These are phyloP conservation scores for Pseudoips prasinana DNA, from an alignment of 2,888 invertebrate genomes.

Conservation along the genomic window DNA sequence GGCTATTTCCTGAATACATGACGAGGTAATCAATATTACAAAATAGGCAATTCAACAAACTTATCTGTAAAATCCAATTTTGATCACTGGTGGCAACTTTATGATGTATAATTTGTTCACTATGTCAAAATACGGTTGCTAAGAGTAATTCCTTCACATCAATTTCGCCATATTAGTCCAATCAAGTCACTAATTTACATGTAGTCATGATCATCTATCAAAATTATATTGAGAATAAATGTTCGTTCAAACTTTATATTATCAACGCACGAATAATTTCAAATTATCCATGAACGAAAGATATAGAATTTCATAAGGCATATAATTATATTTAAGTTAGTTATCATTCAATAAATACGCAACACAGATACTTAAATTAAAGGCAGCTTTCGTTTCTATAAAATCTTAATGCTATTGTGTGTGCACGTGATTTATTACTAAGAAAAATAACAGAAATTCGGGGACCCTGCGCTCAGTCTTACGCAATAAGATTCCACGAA, in stretches of 20 bases:
- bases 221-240: too few relatives aligned
- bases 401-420: constrained; percentile 50
- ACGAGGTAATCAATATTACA: too few relatives aligned
- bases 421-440: constrained; percentile 35
- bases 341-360: constrained; percentile 48
- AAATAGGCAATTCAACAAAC: too few relatives aligned
- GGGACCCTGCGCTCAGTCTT: constrained; percentile 55
- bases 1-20: too few relatives aligned
- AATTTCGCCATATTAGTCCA: too few relatives aligned
- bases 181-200: constrained; percentile 5
- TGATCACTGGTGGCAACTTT: too few relatives aligned
- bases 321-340: constrained; percentile 14
- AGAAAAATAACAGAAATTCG: constrained; percentile 39
- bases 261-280: not conserved
- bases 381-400: constrained; percentile 48
- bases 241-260: too few relatives aligned
- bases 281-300: not conserved
- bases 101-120: too few relatives aligned
- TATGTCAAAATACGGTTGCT: too few relatives aligned
- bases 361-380: constrained; percentile 50
- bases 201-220: constrained; percentile 3
- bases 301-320: not conserved
- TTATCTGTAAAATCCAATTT: too few relatives aligned
- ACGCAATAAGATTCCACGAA: constrained; percentile 25
- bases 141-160: too few relatives aligned